phyloP scores from a whole-genome alignment of 2,113 vertebrate genomes.

The Tenrec ecaudatus region DNA sequence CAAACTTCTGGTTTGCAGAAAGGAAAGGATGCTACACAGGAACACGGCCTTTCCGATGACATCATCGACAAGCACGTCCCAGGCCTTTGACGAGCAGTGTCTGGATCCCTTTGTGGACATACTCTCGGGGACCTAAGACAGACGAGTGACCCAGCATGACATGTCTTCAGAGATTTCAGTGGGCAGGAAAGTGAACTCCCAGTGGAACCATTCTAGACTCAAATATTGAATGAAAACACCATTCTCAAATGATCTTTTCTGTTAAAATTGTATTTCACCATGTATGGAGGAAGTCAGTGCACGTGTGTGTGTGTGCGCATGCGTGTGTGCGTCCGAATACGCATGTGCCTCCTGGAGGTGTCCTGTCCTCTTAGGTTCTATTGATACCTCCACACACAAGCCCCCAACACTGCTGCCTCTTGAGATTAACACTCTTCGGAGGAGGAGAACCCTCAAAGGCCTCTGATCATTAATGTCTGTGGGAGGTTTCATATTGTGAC shows the following conservation, averaged over 20 bases:
- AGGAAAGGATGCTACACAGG: background rate
- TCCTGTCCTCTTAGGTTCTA: background rate
- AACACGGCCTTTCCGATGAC: background rate
- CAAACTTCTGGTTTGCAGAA: constrained; percentile 20
- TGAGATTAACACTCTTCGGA: background rate
- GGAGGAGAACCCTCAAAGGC: background rate
- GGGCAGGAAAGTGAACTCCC: background rate
- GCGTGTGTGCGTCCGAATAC: background rate
- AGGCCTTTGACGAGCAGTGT: background rate
- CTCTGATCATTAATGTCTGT: background rate
- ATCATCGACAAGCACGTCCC: background rate
- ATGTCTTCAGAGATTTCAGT: background rate
- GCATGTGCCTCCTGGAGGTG: too few species aligned
- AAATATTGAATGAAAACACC: constrained; percentile 33
- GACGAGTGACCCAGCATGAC: background rate
- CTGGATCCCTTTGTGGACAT: background rate
- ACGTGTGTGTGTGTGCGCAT: background rate
- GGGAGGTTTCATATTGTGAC: background rate
- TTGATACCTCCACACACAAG: background rate
- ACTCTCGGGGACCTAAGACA: background rate
- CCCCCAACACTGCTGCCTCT: background rate
- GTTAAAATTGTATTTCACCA: background rate
- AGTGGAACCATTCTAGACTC: background rate
- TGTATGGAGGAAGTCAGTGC: background rate
- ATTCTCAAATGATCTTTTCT: background rate